Conservation (phyloP, 2,113 vertebrate genomes). For the Patagioenas fasciata region DNA sequence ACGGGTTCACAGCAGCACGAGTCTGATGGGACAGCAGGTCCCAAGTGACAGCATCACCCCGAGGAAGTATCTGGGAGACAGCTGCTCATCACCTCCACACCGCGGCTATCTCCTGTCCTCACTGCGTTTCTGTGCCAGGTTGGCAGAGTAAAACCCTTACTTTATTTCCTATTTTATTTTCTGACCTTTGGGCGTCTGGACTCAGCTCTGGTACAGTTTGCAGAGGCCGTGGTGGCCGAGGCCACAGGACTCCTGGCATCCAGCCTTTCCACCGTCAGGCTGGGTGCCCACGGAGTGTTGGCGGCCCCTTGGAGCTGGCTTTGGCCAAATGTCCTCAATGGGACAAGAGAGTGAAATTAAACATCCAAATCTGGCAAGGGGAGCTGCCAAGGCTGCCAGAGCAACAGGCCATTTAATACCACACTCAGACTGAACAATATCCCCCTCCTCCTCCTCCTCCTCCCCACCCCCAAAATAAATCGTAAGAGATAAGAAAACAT, state of each 20-base stretch:
- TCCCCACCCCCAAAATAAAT: conserved; percentile 26
- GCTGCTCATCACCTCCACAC: neutral
- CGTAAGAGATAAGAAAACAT: conserved; percentile 48
- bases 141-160: neutral
- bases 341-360: neutral
- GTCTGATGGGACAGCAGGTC: neutral
- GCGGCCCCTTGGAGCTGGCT: neutral
- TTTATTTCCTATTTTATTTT: neutral
- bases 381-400: conserved; percentile 20
- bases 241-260: fast-evolving
- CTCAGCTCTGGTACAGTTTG: neutral
- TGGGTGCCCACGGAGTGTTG: neutral
- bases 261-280: neutral
- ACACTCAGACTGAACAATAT: neutral
- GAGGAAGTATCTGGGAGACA: neutral
- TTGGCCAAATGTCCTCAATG: neutral
- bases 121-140: fast-evolving
- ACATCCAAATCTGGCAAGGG: conserved; percentile 6
- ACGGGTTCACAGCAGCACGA: fast-evolving
- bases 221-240: fast-evolving
- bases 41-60: neutral
- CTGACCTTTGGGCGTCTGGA: neutral
- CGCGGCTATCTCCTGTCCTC: neutral
- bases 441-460: neutral
- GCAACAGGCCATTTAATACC: conserved; percentile 49